Percentiles rank a stretch among this genome's conserved stretches.
Evolutionary conservation across 1,140 invertebrate species (phyloP).

Genomic region (Micrasema longulum): DNA sequence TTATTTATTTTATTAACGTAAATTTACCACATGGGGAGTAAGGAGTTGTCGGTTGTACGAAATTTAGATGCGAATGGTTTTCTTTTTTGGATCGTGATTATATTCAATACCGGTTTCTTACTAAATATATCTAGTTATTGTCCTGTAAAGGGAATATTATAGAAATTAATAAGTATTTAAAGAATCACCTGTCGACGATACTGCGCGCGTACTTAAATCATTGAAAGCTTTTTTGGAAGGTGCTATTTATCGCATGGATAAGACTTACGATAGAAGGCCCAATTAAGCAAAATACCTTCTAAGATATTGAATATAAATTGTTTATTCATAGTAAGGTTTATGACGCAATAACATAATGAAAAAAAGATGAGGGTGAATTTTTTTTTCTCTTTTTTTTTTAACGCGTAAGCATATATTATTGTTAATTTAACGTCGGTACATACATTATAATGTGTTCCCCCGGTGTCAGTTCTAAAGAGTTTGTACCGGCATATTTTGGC

Average conservation of each 20-base stretch:
- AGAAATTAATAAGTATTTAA: not conserved
- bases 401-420: not conserved
- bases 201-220: slow-evolving; percentile 3
- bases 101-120: slow-evolving; percentile 14
- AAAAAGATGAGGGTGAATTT: no score
- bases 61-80: slow-evolving; percentile 7
- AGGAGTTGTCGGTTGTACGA: not conserved
- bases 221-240: not conserved
- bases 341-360: no score
- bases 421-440: not conserved
- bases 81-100: not conserved
- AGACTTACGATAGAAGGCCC: not conserved
- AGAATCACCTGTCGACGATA: slow-evolving; percentile 27
- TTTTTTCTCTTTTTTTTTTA: not conserved
- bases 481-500: slow-evolving; percentile 29
- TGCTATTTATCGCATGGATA: slow-evolving; percentile 9
- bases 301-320: no score
- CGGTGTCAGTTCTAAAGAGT: slow-evolving; percentile 25
- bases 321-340: no score
- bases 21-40: not conserved
- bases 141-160: slow-evolving; percentile 20
- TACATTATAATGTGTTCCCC: not conserved
- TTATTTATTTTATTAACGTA: slow-evolving; percentile 3
- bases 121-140: not conserved
- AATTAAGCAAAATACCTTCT: no score